Evolutionary conservation across 2,797 vertebrate species (phyloP).

Genomic region (Semotilus atromaculatus): DNA sequence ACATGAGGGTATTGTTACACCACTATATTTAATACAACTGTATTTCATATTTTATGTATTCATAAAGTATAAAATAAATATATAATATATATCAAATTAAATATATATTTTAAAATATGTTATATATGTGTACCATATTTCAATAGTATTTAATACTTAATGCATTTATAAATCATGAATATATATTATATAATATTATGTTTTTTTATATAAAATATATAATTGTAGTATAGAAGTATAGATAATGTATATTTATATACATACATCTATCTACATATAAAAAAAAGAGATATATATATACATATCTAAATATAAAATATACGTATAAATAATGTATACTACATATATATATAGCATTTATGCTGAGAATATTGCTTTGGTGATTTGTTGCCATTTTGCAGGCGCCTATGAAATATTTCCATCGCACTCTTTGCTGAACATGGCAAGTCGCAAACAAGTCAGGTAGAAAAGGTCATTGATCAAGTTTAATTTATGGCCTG

Average conservation of each 20-base stretch:
- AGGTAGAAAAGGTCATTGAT: conserved; percentile 75
- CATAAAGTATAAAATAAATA: background rate
- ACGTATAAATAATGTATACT: no score
- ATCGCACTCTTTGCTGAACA: conserved; percentile 67
- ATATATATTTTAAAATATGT: no score
- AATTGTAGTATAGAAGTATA: background rate
- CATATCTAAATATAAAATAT: no score
- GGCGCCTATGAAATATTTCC: conserved; percentile 59
- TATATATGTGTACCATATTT: background rate
- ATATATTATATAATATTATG: background rate
- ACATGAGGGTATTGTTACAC: no score
- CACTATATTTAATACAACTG: no score
- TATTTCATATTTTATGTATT: background rate
- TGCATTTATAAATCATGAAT: background rate
- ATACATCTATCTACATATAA: no score
- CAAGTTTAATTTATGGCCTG: conserved; percentile 70
- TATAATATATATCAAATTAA: background rate
- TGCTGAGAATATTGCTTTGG: conserved; percentile 10
- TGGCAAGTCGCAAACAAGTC: conserved; percentile 69
- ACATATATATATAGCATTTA: background rate
- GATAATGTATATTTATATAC: no score
- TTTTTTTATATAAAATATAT: background rate
- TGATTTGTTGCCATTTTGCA: conserved; percentile 53
- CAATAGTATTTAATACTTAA: background rate
- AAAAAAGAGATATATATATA: no score